Percentiles rank a stretch among this genome's conserved stretches.
These are phyloP conservation scores for Archaeoteleia sp. DNA, from an alignment of 2,888 invertebrate genomes.

Conservation along the genomic window DNA sequence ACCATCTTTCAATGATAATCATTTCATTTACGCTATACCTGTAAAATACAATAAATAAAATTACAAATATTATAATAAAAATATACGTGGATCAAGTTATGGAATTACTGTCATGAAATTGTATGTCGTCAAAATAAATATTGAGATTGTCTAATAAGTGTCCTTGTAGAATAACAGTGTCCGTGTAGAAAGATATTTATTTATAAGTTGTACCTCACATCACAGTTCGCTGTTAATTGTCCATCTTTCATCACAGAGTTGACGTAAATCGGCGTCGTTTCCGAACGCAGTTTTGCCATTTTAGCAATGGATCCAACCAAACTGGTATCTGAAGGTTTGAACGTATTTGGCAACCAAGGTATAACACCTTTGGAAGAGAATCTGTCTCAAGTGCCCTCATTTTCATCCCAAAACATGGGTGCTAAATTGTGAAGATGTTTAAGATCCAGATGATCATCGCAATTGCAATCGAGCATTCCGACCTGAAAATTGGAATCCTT, in stretches of 20 bases:
- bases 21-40: slow-evolving; percentile 79
- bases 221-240: slow-evolving; percentile 80
- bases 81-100: too few species aligned
- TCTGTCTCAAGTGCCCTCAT: slow-evolving; percentile 66
- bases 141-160: too few species aligned
- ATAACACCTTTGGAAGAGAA: slow-evolving; percentile 77
- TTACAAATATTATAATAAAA: too few species aligned
- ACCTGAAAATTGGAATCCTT: slow-evolving; percentile 55
- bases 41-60: too few species aligned
- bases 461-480: slow-evolving; percentile 66
- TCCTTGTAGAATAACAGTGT: too few species aligned
- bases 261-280: slow-evolving; percentile 84
- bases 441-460: slow-evolving; percentile 67
- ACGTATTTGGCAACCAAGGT: slow-evolving; percentile 80
- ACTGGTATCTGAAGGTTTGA: slow-evolving; percentile 74
- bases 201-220: slow-evolving; percentile 76
- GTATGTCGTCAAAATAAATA: too few species aligned
- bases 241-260: slow-evolving; percentile 82
- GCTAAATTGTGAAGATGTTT: slow-evolving; percentile 81
- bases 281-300: slow-evolving; percentile 79
- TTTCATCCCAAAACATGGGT: slow-evolving; percentile 81
- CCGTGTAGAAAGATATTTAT: slow-evolving; percentile 4
- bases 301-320: slow-evolving; percentile 77
- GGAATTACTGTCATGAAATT: too few species aligned
- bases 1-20: slow-evolving; percentile 85